Evolutionary conservation across 2,113 vertebrate genomes (phyloP), one percentile per base, ranked within the genome.

Genomic region (Petrocephalus microphthalmus): DNA sequence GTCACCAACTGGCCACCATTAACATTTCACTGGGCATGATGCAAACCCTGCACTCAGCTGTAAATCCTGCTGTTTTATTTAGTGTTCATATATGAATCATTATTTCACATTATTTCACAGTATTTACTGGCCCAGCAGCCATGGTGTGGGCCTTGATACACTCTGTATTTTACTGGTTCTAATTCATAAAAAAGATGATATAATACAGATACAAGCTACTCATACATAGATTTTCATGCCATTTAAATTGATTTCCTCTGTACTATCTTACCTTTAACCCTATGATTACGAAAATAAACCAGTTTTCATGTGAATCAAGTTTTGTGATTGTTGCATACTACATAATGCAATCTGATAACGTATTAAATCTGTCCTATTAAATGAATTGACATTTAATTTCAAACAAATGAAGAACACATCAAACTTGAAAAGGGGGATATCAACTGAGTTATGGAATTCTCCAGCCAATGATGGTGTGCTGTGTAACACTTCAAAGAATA

Each of bases 391-490:
- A n/a, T 71, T 10, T 53, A 29, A 47, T 67, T 53, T 52, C 33
- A 7, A 85, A 67, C 17, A 85, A 88, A 51, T 86, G 64, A 47
- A 13, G 89, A 91, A 87, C 47, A 53, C 87, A 85, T 91, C 90
- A 91, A 92, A 93, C 92, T 92, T 92, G 91, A 93, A 95, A 93
- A 94, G 89, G 11, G 90, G 83, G 85, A 89, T 88, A 87, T 81
- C 89, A 89, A 87, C 60, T 29, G 82, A 94, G 92, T 93, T 94
- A 91, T 93, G 93, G 92, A 89, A 90, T 92, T 92, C 82, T 56
- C 37, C 71, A 60, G 87, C 60, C 56, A 10, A 60, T 42, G 74
- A 81, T 83, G 33, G 74, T 56, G 51, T 78, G 37, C 74, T 47
- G 8, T 57, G 54, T 83, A 89, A 92, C 85, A 91, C 91, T 94